Evolutionary conservation across 2,113 vertebrate genomes (phyloP).

Genomic region (Eclectus roratus): DNA sequence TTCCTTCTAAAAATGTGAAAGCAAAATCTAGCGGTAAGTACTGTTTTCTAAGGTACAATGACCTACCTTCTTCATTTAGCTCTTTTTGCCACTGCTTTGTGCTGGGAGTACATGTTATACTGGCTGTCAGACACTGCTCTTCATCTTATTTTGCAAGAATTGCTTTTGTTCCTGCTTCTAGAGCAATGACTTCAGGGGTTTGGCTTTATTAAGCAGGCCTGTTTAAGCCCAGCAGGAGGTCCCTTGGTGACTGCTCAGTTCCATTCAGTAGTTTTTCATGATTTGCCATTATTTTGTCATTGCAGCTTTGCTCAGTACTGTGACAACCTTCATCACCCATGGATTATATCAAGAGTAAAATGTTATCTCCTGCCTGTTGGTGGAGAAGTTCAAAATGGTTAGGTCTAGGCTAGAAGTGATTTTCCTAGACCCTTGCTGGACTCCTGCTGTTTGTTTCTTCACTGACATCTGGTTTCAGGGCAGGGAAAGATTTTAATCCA

Average conservation of each 20-base stretch:
- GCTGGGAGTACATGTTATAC: background rate
- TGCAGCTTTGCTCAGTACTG: background rate
- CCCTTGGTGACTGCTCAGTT: background rate
- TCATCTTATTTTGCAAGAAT: background rate
- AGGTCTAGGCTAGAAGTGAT: background rate
- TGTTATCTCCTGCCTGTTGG: background rate
- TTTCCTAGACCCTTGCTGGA: background rate
- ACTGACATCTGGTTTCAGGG: background rate
- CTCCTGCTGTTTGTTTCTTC: background rate
- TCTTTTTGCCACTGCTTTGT: background rate
- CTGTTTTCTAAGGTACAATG: background rate
- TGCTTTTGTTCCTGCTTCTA: background rate
- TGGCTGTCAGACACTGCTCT: background rate
- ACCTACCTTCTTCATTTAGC: background rate
- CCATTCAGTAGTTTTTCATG: background rate
- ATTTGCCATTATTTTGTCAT: background rate
- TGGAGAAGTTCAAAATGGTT: background rate
- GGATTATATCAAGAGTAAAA: background rate
- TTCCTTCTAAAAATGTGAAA: background rate
- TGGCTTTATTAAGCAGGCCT: background rate
- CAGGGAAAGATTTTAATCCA: background rate
- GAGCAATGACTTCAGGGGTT: background rate
- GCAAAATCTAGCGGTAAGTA: background rate
- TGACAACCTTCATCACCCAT: background rate
- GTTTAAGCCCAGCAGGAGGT: background rate